Conservation (phyloP, 37 sponge, comb jelly and placozoan species). For the Beroe forskalii region DNA sequence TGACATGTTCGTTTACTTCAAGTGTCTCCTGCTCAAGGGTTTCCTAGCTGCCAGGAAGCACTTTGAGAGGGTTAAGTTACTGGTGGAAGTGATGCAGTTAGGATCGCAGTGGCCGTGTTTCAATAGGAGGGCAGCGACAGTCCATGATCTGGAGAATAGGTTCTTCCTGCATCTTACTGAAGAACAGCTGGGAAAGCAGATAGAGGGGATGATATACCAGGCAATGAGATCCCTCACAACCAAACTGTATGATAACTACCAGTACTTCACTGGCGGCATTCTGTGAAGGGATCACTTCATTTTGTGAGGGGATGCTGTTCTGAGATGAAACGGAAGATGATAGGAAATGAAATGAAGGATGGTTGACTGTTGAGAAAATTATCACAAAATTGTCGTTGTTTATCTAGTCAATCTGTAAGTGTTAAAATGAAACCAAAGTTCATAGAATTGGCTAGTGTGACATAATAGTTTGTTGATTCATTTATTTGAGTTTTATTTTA, state of each 20-base stretch:
- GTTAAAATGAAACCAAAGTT: no score
- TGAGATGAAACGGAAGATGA: no score
- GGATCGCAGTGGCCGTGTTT: conserved; percentile 94
- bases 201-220: conserved; percentile 84
- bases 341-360: no score
- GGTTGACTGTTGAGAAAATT: no score
- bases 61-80: conserved; percentile 72
- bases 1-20: conserved; percentile 87
- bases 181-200: conserved; percentile 77
- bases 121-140: conserved; percentile 74
- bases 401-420: no score
- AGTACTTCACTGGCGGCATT: conserved; percentile 91
- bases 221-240: conserved; percentile 88
- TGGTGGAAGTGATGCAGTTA: conserved; percentile 49
- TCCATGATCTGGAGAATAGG: conserved; percentile 74
- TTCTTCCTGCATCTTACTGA: conserved; percentile 89
- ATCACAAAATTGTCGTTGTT: no score
- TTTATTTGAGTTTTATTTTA: no score
- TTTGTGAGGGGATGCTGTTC: no score
- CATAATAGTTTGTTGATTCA: no score
- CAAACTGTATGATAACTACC: conserved; percentile 89
- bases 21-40: conserved; percentile 84
- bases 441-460: no score
- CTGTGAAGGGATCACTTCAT: conserved; percentile 66
- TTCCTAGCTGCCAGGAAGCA: conserved; percentile 94